Percentiles rank a stretch among this genome's conserved stretches.
Conservation (phyloP, 1,140 invertebrate genomes). For the Sitobion miscanthi region DNA sequence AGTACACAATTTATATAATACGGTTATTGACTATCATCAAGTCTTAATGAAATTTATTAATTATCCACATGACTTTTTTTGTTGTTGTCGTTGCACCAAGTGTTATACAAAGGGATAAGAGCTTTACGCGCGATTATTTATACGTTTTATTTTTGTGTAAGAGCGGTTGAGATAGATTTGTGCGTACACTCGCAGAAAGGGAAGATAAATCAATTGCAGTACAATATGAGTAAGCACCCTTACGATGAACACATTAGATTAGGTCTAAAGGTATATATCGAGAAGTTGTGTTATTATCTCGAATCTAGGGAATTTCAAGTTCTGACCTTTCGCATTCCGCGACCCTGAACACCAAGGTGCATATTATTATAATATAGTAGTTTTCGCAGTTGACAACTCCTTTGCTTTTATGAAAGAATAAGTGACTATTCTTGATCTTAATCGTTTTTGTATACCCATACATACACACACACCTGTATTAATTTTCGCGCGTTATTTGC, state of each 20-base stretch:
- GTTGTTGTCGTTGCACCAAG: too few relatives aligned
- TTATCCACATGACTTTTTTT: not conserved
- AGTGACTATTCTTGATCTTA: not conserved
- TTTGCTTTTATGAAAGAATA: conserved; percentile 30
- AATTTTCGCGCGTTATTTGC: not conserved
- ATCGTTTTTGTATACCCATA: not conserved
- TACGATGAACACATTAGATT: conserved; percentile 18
- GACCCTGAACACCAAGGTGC: not conserved
- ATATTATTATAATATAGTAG: not conserved
- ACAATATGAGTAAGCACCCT: conserved; percentile 39
- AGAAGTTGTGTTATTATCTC: conserved; percentile 2
- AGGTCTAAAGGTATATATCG: not conserved
- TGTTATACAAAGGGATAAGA: not conserved
- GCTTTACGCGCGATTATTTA: too few relatives aligned
- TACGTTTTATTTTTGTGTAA: not conserved
- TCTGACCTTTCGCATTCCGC: conserved; percentile 31
- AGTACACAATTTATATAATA: not conserved
- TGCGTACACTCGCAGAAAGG: not conserved
- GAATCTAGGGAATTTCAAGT: conserved; percentile 44
- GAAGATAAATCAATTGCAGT: conserved; percentile 20
- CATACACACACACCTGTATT: not conserved
- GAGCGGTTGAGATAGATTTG: not conserved
- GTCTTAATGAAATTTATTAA: not conserved
- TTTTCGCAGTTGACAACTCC: conserved; percentile 28
- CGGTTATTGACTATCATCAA: not conserved